Base-by-base conservation (phyloP, 2,888 invertebrate species). In the Pristionchus maxplancki region DNA sequence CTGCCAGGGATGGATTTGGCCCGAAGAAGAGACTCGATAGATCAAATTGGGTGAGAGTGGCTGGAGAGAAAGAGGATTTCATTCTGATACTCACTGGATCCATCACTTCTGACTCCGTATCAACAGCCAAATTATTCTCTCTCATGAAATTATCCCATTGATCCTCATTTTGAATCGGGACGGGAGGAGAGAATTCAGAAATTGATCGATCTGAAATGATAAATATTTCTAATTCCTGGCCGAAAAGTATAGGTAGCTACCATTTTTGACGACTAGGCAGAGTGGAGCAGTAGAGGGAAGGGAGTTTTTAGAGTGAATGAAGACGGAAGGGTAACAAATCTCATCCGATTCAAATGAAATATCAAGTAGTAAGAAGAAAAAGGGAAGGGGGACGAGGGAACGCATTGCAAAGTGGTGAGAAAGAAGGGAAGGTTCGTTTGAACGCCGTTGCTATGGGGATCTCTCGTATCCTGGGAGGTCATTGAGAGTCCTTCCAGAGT, bases 251-350 rank as follows among this genome's bases (percentile, higher is more conserved):
- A 81, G 15, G 5, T 74, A 9, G 37, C 48, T 81, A 71, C 74
- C 67, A 74, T 87, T 87, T 50, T 71, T 67, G 20, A 67, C 71
- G 6, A 87, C 87, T 1, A 87, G 34, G 28, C 87, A 87, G 44
- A 87, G 58, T 2, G 74, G 87, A 53, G 50, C 87, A 31, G 71
- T 87, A 31, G 87, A 87, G 2, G 87, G 87, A 34, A 87, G 50
- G 44, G 50, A 62, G 17, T 40, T 40, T 3, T 50, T n/a, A 11
- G 67, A 74, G 37, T 87, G 87, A n/a, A 87, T n/a, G 17, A 87
- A 87, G 5, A 87, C 74, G 4, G 67, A 62, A 17, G 87, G 87
- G 53, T 87, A 87, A 44, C 87, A 87, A 50, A 87, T 71, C 11
- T 85, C 44, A 44, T 85, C 62, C 11, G 85, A 40, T 58, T 17